Evolutionary conservation across 2,797 vertebrate species (phyloP), one percentile per base, ranked within the genome.

Genomic region (Potorous gilbertii): DNA sequence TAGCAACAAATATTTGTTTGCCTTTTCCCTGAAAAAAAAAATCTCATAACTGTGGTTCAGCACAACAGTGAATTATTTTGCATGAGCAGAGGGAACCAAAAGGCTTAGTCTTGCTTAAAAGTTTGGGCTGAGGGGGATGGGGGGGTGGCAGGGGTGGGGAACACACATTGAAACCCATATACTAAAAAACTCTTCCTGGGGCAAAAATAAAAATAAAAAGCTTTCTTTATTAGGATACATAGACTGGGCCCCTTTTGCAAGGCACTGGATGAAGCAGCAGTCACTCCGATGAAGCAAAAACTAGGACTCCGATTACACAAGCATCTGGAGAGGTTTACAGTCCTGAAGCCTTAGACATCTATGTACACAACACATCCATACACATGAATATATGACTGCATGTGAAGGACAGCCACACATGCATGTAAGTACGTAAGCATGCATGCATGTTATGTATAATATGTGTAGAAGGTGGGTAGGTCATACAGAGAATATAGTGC

Each of bases 1-100:
- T n/a, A 95, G 66, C 92, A 93, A 89, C 24, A 18, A 87, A 34
- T 90, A 62, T 59, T 93, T 91, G 29, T 90, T 92, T 62, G 90
- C 94, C 89, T 81, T 56, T 94, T 40, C 13, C 59, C 62, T 40
- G 10, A 62, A 62, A 90, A 66, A n/a, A 95, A 56, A n/a, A 74
- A 28, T 56, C 62, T 29, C 46, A 52, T 93, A 93, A 14, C 57
- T 24, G n/a, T 31, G 46, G 34, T 34, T 40, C 31, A 54, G 81
- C 40, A 56, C 16, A 1, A 50, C 11, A 57, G 24, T 4, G 40
- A 3, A 54, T 40, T 50, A 16, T 91, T 81, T 92, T 54, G 62
- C 66, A 40, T 81, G 66, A 6, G 34, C 14, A 55, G 59, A 92
- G 90, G 54, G 21, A 14, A 52, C 90, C 27, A 50, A 94, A 81